Base-by-base conservation (phyloP, 2,797 vertebrate species). In the Heteromormyrus szaboi region DNA sequence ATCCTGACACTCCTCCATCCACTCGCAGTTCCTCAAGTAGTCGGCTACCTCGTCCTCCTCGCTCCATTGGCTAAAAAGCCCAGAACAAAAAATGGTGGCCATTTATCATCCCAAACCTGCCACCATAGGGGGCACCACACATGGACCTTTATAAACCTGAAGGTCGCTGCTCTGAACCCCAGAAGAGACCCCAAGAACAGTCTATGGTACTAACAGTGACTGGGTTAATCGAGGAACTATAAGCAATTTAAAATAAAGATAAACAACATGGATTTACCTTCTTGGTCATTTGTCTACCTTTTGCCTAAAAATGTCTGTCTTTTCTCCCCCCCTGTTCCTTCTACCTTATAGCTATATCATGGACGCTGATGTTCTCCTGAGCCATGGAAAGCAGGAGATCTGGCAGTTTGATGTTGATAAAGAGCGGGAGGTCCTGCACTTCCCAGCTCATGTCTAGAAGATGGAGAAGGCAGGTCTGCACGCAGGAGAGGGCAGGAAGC, bases 1-100 rank as follows among this genome's bases (percentile, higher is more conserved):
- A 33, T 99, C 98, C 94, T 98, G 97, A 90, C 98, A 99, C 93
- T 99, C 98, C 54, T 99, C 98, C 98, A 99, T 98, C 98, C 98
- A 99, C 90, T 98, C 97, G 41, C 96, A 96, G 93, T 99, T 99
- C 94, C 98, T 97, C 94, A 98, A 98, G 92, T 98, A 99, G 94
- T 98, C 98, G 9, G 97, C 94, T 7, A 99, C 97, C 94, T 99
- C 98, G 90, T 99, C 98, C 92, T 99, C 98, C 93, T 99, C 98
- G 1, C 97, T 99, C 97, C 98, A 89, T 86, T 86, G 86, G 88
- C 56, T 41, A 48, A 83, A 59, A 79, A 37, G 44, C 8, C 46
- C 76, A 46, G 17, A 81, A 81, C 41, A 3, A n/a, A 46, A 81
- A 81, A 81, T 19, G 14, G 12, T 1, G 33, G 33, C 68, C 22